Base-by-base conservation (phyloP, 2,888 invertebrate genomes). In the Imbricaverruca yamaguchii region DNA sequence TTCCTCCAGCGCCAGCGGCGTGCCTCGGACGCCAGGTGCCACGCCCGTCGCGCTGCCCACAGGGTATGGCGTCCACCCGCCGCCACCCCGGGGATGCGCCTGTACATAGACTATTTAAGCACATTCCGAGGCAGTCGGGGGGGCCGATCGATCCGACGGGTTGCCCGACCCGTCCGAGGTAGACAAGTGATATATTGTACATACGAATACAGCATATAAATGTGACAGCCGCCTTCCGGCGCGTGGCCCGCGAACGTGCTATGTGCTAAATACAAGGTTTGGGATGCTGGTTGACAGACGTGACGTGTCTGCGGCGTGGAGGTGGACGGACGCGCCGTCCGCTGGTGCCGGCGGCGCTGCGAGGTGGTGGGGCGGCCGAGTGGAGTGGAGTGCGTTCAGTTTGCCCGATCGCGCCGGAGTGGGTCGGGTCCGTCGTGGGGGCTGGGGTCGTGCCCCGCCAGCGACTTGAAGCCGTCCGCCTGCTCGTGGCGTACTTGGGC, bases 81-180 rank as follows among this genome's bases (percentile, higher is more conserved):
- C 59, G 59, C 59, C 59, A 59, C 59, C 15, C 15, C 15, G 59
- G 15, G 11, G 59, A 12, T 53, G 55, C 21, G 74, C 21, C 18
- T 74, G 74, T 74, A 74, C 21, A 74, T 74, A 74, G 53, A 9
- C 53, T 74, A 74, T 74, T 74, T 74, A 74, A 74, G 55, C 53
- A 74, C 74, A 74, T 74, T 74, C 74, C 74, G 53, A 11, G 65
- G 11, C 23, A 11, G 23, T 23, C 23, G 11, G 65, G 23, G 3
- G 0, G n/a, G 63, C 63, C 9, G 63, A n/a, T n/a, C n/a, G 21
- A 18, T 2, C 21, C 63, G 63, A n/a, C n/a, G n/a, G n/a, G n/a
- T n/a, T n/a, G 63, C 63, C 63, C 21, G 63, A 21, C 63, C n/a
- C 18, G 63, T 63, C 63, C 15, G 18, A 18, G 18, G 18, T 18